phyloP scores from a whole-genome alignment of 2,113 vertebrate genomes.

The Oryzias woworae region DNA sequence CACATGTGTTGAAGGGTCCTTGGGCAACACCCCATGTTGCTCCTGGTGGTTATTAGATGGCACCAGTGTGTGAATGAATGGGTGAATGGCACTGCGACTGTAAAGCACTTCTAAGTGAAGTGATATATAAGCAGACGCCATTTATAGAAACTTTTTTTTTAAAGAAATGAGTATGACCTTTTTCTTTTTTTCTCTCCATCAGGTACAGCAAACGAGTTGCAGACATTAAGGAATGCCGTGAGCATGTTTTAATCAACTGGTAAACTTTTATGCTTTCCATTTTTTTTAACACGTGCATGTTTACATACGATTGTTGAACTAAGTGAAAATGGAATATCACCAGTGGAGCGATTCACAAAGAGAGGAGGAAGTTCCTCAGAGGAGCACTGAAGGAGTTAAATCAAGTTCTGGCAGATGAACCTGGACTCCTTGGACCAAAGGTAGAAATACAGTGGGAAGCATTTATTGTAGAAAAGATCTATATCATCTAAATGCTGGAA shows the following conservation, averaged over 20 bases:
- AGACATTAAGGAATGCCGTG: constrained; percentile 89
- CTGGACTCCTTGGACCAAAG: constrained; percentile 91
- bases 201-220: constrained; percentile 86
- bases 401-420: constrained; percentile 85
- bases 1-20: too few species aligned
- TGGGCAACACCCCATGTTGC: too few species aligned
- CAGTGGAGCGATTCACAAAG: constrained; percentile 86
- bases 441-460: constrained; percentile 42
- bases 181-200: constrained; percentile 4
- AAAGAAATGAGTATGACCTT: fast-evolving
- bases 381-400: constrained; percentile 82
- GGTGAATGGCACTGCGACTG: too few species aligned
- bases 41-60: too few species aligned
- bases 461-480: too few species aligned
- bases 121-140: too few species aligned
- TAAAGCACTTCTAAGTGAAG: too few species aligned
- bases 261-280: constrained; percentile 39
- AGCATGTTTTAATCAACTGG: constrained; percentile 81
- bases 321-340: neutral
- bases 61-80: too few species aligned
- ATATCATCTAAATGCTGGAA: neutral
- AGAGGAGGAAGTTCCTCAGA: constrained; percentile 82
- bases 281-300: neutral
- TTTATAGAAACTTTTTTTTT: neutral
- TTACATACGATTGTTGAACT: neutral